These are phyloP conservation scores for Tetanocera ferruginea DNA, from an alignment of 2,888 invertebrate species.

Conservation along the genomic window DNA sequence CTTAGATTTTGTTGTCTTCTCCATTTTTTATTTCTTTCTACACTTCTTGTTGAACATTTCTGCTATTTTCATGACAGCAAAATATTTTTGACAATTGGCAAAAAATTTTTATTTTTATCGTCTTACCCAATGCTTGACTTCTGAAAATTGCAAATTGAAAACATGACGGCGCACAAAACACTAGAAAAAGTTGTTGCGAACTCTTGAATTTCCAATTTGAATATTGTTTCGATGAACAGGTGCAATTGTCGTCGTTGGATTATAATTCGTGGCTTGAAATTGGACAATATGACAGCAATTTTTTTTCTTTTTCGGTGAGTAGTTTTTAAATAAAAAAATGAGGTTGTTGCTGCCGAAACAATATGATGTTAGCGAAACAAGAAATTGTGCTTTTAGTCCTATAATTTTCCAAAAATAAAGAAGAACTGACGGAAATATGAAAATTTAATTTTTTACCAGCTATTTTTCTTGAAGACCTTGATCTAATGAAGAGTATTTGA, in stretches of 20 bases:
- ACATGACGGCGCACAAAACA: background rate
- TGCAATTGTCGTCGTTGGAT: background rate
- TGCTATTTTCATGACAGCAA: background rate
- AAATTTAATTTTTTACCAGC: no score
- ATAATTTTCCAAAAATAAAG: no score
- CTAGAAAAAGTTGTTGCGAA: background rate
- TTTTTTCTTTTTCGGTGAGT: no score
- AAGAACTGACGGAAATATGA: no score
- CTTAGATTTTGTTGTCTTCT: background rate
- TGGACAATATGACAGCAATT: background rate
- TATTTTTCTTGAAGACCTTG: no score
- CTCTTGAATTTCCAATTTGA: background rate
- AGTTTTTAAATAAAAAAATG: no score
- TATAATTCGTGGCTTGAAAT: background rate
- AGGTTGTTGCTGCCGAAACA: no score
- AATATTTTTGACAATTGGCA: slow-evolving; percentile 13
- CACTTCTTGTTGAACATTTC: background rate
- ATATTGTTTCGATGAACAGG: slow-evolving; percentile 1
- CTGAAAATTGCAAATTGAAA: background rate
- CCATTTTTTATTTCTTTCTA: no score
- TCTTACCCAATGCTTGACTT: background rate
- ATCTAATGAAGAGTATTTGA: no score
- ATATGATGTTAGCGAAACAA: no score
- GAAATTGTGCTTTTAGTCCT: no score
- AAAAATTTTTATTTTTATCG: background rate